Evolutionary conservation across 2,888 invertebrate genomes (phyloP).

Genomic region (Ectobius pallidus): DNA sequence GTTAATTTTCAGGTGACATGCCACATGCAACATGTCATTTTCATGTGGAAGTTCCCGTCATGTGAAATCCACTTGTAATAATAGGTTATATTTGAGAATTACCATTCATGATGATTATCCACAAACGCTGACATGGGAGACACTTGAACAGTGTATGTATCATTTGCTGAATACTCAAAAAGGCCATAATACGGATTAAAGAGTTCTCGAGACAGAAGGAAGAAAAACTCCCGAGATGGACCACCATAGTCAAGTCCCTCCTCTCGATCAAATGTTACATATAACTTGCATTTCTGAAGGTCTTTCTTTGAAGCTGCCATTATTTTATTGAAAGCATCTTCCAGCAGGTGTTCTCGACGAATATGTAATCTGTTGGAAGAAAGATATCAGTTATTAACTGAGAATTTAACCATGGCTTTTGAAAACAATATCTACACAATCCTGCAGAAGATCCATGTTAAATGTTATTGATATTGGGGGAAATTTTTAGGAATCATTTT

Average conservation of each 20-base stretch:
- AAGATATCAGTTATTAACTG: too few relatives aligned
- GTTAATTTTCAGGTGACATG: too few relatives aligned
- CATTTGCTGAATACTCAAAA: conserved; percentile 97
- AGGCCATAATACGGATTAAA: conserved; percentile 99
- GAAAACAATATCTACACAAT: too few relatives aligned
- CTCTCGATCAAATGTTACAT: conserved; percentile 93
- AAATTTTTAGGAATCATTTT: too few relatives aligned
- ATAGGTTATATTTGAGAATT: conserved; percentile 51
- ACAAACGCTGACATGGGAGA: conserved; percentile 97
- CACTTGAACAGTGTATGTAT: conserved; percentile 95
- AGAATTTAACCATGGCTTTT: too few relatives aligned
- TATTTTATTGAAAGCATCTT: conserved; percentile 95
- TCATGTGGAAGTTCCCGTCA: too few relatives aligned
- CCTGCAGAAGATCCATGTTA: too few relatives aligned
- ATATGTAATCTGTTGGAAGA: conserved; percentile 89
- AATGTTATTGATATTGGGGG: too few relatives aligned
- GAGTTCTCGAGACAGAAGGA: conserved; percentile 92
- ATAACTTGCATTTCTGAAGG: conserved; percentile 91
- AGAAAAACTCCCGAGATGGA: conserved; percentile 97
- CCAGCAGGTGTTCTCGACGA: conserved; percentile 88
- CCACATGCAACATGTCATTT: too few relatives aligned
- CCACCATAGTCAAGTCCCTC: conserved; percentile 98
- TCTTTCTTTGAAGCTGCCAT: conserved; percentile 97
- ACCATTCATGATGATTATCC: conserved; percentile 97
- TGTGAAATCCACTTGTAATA: too few relatives aligned